phyloP scores from a whole-genome alignment of 2,113 vertebrate genomes.

The Spilogale gracilis region DNA sequence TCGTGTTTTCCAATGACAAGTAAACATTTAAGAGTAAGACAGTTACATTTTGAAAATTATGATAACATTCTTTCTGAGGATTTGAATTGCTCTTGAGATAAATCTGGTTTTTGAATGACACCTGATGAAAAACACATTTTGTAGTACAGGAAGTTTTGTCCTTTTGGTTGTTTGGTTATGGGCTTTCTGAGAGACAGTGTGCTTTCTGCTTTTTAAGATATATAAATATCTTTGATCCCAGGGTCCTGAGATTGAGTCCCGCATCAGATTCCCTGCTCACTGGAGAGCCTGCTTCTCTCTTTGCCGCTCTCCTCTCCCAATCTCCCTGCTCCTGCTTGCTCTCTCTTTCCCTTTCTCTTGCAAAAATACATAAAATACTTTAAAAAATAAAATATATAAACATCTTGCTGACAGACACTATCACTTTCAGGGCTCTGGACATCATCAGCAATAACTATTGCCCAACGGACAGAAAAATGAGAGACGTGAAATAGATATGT shows the following conservation, averaged over 20 bases:
- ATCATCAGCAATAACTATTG: background rate
- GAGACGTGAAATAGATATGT: background rate
- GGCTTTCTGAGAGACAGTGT: background rate
- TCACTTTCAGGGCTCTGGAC: background rate
- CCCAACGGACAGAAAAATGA: background rate
- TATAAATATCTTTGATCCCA: background rate
- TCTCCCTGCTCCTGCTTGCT: too few relatives aligned
- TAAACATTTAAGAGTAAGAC: conserved; percentile 65
- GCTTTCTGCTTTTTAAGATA: conserved; percentile 21
- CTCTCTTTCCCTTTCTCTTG: too few relatives aligned
- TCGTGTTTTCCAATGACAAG: conserved; percentile 54
- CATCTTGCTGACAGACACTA: background rate
- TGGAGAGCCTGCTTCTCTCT: too few relatives aligned
- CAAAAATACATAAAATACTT: too few relatives aligned
- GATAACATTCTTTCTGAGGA: conserved; percentile 57
- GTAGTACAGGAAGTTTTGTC: background rate
- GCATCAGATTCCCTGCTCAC: too few relatives aligned
- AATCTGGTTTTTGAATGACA: conserved; percentile 39
- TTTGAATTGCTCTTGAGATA: conserved; percentile 28
- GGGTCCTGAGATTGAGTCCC: too few relatives aligned
- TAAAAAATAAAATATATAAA: background rate
- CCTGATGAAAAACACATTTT: background rate
- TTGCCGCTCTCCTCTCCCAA: too few relatives aligned
- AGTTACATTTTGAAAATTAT: conserved; percentile 32
- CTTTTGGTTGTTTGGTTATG: conserved; percentile 6